Evolutionary conservation across 1,140 invertebrate genomes (phyloP), one percentile per base, ranked within the genome.

Genomic region (Drosophila sechellia): DNA sequence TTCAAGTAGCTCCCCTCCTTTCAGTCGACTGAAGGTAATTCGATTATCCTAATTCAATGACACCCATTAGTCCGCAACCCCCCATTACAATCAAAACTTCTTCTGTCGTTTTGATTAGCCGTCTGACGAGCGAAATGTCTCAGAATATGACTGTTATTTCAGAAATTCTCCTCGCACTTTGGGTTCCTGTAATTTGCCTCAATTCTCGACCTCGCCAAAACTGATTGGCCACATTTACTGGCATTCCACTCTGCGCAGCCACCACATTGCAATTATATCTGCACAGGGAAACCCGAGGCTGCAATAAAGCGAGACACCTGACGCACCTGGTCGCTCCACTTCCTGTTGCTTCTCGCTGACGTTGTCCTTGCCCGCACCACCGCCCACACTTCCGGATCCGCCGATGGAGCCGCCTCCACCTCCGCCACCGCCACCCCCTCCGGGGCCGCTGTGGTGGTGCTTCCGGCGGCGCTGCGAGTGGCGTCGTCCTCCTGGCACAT

Each of bases 401-500:
- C 56, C 65, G 20, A 46, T 55, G 25, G 68, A 60, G 22, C 75
- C 66, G 10, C 57, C 45, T 0, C 60, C 55, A 13, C 46, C 64
- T 8, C 37, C 40, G 17, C 50, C 63, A 6, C 63, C 54, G 27
- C 54, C 66, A 5, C 63, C 54, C 4, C 55, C 63, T 13, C 84
- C 84, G 35, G 78, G 83, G 53, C 86, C 83, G 92, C 94, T 93
- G 74, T 95, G 95, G 78, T 96, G 91, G 87, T 96, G 96, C 87
- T 96, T 96, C 92, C 96, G 96, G 78, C 96, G 95, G 27, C 96
- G 94, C 77, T 96, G 95, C 3, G 94, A 95, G 81, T 96, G 96
- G 60, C 96, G 94, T 74, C 96, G 94, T 81, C 95, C 95, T 4
- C 95, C 94, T 1, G 96, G 97, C 71, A 97, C 94, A 93, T 97